Conservation (phyloP, 35 echinoderm and acorn worm genomes). For the Nesometra sesokonis region DNA sequence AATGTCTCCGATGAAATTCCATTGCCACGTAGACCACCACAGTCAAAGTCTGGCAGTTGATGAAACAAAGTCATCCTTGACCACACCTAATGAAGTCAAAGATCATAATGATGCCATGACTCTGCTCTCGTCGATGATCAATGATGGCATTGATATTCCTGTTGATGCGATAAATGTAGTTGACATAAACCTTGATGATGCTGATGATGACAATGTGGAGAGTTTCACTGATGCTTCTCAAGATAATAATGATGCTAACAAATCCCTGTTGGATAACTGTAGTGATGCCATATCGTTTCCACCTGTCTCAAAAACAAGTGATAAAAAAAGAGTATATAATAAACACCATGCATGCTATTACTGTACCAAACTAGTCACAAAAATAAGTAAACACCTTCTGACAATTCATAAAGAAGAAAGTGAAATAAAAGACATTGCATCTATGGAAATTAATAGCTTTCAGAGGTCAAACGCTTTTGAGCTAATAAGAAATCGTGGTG, state of each 20-base stretch:
- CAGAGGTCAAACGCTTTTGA: conserved; percentile 11
- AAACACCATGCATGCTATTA: conserved; percentile 23
- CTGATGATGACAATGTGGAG: too few species aligned
- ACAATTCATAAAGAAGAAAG: conserved; percentile 11
- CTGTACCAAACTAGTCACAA: conserved; percentile 12
- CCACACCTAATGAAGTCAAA: too few species aligned
- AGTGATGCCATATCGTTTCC: background rate
- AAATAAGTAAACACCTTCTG: conserved; percentile 16
- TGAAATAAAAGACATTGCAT: conserved; percentile 17
- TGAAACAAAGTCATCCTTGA: too few species aligned
- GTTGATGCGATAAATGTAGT: too few species aligned
- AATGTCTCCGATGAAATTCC: too few species aligned
- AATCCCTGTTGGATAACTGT: background rate
- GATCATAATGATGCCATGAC: too few species aligned
- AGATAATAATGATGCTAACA: background rate
- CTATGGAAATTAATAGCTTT: background rate
- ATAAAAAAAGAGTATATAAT: conserved; percentile 10
- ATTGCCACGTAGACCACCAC: too few species aligned
- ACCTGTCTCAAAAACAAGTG: background rate
- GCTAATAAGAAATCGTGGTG: conserved; percentile 10
- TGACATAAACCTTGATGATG: too few species aligned
- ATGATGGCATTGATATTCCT: too few species aligned
- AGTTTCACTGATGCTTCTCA: background rate
- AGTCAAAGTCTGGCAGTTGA: too few species aligned
- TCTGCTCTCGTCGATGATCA: too few species aligned